Conservation (phyloP, 37 sponge, comb jelly and placozoan species). For the Ianthella basta region DNA sequence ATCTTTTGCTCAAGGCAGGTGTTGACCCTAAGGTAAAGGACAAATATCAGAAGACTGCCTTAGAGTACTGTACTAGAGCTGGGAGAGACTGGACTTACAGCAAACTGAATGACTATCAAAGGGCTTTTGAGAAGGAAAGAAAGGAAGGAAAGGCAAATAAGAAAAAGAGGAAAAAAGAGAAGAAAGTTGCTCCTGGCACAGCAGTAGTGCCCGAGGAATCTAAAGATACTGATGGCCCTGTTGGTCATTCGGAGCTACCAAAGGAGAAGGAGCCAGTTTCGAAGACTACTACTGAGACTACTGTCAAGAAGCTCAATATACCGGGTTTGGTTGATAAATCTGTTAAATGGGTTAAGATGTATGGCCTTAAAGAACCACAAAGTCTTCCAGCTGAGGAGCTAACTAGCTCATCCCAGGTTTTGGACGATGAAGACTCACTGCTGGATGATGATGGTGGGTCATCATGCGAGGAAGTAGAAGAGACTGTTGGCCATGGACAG, state of each 20-base stretch:
- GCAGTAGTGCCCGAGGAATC: background rate
- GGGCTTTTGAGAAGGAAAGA: background rate
- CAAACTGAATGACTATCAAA: slow-evolving; percentile 2
- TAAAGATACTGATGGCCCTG: background rate
- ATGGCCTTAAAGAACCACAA: too few relatives aligned
- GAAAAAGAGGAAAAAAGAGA: slow-evolving; percentile 12
- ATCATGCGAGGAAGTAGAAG: too few relatives aligned
- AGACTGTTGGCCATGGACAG: too few relatives aligned
- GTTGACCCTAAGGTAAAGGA: slow-evolving; percentile 57
- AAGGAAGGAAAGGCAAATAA: background rate
- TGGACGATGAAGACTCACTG: background rate
- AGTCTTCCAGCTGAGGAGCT: too few relatives aligned
- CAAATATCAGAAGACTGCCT: slow-evolving; percentile 27
- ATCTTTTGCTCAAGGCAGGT: background rate
- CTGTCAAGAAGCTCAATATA: background rate
- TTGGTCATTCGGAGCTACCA: background rate
- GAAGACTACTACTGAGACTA: background rate
- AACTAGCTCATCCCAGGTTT: background rate
- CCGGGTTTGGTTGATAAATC: too few relatives aligned
- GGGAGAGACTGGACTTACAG: background rate
- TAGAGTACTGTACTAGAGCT: slow-evolving; percentile 31
- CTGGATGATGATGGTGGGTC: background rate
- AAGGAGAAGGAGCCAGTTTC: background rate
- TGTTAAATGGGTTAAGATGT: too few relatives aligned
- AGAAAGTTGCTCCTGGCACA: too few relatives aligned